Evolutionary conservation across 2,888 invertebrate species (phyloP), one percentile per base, ranked within the genome.

Genomic region (Ormyrus nitidulus): DNA sequence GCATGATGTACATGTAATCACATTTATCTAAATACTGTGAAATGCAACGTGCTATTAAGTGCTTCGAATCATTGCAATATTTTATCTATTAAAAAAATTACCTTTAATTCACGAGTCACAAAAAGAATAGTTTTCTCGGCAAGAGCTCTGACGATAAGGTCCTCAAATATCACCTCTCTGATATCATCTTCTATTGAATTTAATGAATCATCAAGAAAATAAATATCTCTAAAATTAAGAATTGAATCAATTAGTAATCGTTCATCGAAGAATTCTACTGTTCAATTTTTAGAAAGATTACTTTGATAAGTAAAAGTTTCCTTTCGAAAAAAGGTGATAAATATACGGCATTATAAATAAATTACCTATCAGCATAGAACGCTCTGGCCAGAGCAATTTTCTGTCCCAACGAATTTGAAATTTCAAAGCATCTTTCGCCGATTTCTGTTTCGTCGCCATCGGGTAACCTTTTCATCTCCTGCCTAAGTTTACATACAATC

Each of bases 31-130:
- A 86, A 88, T 92, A 92, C 92, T 94, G 86, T 34, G 34, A 34
- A 34, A 34, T 34, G 34, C 34, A 34, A 34, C 4, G 34, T 34
- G 34, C 34, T 34, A 34, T 34, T 34, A 34, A 34, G 34, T 34
- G 34, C 34, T 34, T 34, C 34, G 34, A 34, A 34, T 34, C 34
- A 34, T 34, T 4, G 34, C 34, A 34, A 34, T 4, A 34, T 34
- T 34, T 34, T 34, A 34, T 34, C 6, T 34, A 34, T 51, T 48
- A 34, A 46, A 34, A 34, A 34, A 34, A 9, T 0, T 69, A 91
- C 91, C 88, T 93, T 93, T 13, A 93, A 88, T 85, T 94, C 93
- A 88, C 94, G 93, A 0, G 94, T 94, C 51, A 94, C 93, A 53
- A 94, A 91, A 8, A 94, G 86, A 54, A 93, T 89, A 0, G 93